phyloP scores from a whole-genome alignment of 2,113 vertebrate genomes.

The Aptenodytes patagonicus region DNA sequence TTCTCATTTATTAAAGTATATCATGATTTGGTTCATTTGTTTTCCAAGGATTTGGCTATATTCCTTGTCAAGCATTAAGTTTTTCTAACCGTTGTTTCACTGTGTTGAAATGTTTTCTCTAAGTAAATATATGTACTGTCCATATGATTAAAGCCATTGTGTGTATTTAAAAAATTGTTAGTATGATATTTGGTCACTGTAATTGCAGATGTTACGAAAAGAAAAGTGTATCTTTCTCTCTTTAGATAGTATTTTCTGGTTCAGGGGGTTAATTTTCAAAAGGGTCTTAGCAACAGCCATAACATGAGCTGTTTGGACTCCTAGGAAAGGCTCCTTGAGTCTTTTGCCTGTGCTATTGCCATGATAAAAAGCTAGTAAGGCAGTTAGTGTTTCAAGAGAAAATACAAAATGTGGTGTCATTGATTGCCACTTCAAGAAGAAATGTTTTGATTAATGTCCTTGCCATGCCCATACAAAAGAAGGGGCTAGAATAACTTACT shows the following conservation, averaged over 20 bases:
- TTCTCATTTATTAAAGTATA: background rate
- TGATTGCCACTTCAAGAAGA: background rate
- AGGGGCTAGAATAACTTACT: background rate
- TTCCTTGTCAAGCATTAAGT: background rate
- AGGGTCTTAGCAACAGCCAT: background rate
- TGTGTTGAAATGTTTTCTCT: background rate
- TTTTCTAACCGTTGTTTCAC: conserved; percentile 10
- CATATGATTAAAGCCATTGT: background rate
- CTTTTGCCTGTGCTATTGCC: background rate
- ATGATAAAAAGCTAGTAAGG: background rate
- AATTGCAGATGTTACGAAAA: background rate
- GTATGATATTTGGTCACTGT: background rate
- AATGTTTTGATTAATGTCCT: background rate
- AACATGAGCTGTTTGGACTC: background rate
- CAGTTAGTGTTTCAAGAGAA: background rate
- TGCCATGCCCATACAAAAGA: background rate
- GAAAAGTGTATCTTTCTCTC: background rate
- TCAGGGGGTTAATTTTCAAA: background rate
- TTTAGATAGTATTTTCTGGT: background rate
- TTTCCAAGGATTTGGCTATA: background rate
- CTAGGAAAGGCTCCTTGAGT: background rate
- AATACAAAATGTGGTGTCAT: background rate
- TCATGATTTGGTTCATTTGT: background rate
- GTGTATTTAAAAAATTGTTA: background rate
- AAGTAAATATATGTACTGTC: background rate